Conservation (phyloP, 2,888 invertebrate genomes). For the Chironomus riparius region DNA sequence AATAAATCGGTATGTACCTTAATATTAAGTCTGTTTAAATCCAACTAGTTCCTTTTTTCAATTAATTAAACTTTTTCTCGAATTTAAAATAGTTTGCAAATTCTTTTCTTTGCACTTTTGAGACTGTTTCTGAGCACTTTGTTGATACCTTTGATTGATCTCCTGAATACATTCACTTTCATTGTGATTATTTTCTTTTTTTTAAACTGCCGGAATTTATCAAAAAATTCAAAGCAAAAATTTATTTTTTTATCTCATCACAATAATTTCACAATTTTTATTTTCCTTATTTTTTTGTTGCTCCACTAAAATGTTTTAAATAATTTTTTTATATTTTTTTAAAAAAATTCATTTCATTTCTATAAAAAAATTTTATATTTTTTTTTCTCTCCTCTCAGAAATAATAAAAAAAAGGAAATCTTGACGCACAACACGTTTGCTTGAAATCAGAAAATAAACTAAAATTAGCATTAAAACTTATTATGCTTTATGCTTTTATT, state of each 20-base stretch:
- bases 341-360: not conserved
- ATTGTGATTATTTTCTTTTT: not conserved
- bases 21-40: not conserved
- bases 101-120: constrained; percentile 1
- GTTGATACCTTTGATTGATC: not conserved
- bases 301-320: not conserved
- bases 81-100: not conserved
- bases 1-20: not conserved
- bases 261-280: not conserved
- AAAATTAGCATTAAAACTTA: constrained; percentile 28
- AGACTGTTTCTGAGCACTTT: constrained; percentile 15
- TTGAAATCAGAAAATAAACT: constrained; percentile 25
- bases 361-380: not conserved
- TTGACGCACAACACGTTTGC: constrained; percentile 20
- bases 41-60: not conserved
- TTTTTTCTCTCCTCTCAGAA: not conserved
- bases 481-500: constrained; percentile 27
- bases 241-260: not conserved
- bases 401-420: not conserved
- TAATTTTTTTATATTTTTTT: not conserved
- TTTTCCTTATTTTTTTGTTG: not conserved
- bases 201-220: no score
- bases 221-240: not conserved
- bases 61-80: no score
- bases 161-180: not conserved